Base-by-base conservation (phyloP, 2,888 invertebrate species). In the Autographa pulchrina region DNA sequence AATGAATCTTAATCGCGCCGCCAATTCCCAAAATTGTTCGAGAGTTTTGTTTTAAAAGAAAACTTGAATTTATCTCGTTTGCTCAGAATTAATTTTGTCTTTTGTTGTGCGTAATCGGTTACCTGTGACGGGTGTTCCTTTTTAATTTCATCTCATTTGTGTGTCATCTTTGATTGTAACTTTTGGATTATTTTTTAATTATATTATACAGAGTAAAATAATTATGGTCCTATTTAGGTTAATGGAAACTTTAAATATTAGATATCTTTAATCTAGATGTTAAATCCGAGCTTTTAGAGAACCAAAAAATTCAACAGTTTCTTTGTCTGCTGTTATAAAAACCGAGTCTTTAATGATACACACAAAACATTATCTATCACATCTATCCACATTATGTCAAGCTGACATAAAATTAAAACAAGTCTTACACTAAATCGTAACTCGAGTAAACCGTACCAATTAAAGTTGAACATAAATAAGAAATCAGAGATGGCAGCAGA, bases 1-100 rank as follows among this genome's bases (percentile, higher is more conserved):
- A 95, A 95, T 95, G 95, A 95, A 94, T 95, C 94, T 93, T 94
- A 94, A 94, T 94, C 93, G 92, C 89, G 87, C 89, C 90, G 93
- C 91, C 93, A 92, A 95, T 95, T 93, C 86, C 86, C 91, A 88
- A 94, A 94, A 93, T 94, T 94, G 92, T 93, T 94, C 90, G 83
- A 85, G 90, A 93, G 92, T 92, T 93, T 93, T 93, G 90, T 93
- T 93, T 88, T 92, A 92, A 92, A 93, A 92, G 92, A 92, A 93
- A 94, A 93, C 92, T 92, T 89, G 88, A 89, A 92, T 92, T 92
- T 91, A 92, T 92, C 90, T 92, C 92, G 88, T 91, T 91, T 85
- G 84, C 82, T 81, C 80, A 86, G 90, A 92, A 92, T 93, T 93
- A 92, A 93, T 92, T 94, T 93, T 83, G 89, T 88, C 90, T 90